Conservation (phyloP, 2,888 invertebrate species). For the Trichopoda pennipes region DNA sequence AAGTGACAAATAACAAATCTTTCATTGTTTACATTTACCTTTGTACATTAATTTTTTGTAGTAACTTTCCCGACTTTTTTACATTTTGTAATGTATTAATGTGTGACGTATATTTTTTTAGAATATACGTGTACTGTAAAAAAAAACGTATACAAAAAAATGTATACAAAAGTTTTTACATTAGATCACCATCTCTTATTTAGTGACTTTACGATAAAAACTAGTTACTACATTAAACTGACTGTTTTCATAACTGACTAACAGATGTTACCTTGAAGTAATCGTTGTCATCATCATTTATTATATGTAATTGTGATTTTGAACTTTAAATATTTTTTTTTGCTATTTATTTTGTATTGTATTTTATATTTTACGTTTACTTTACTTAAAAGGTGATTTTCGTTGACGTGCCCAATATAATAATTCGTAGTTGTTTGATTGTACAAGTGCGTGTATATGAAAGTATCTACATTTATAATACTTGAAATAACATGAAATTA, state of each 20-base stretch:
- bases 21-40: no score
- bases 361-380: neutral
- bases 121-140: neutral
- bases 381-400: slow-evolving; percentile 41
- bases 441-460: neutral
- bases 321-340: slow-evolving; percentile 47
- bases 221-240: slow-evolving; percentile 2
- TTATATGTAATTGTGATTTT: slow-evolving; percentile 42
- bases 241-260: slow-evolving; percentile 1
- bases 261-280: slow-evolving; percentile 28
- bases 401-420: slow-evolving; percentile 37
- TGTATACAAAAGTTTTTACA: neutral
- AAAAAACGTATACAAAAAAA: neutral
- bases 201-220: neutral
- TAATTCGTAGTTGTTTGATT: neutral
- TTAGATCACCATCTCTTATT: slow-evolving; percentile 36
- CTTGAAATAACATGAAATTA: no score
- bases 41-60: no score
- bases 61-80: no score
- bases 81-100: no score
- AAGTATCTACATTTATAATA: no score
- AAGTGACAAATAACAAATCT: no score
- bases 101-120: neutral
- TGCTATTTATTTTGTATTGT: slow-evolving; percentile 2
- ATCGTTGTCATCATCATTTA: slow-evolving; percentile 42